phyloP scores from a whole-genome alignment of 2,797 vertebrate genomes.

The Parauchenoglanis ngamensis region DNA sequence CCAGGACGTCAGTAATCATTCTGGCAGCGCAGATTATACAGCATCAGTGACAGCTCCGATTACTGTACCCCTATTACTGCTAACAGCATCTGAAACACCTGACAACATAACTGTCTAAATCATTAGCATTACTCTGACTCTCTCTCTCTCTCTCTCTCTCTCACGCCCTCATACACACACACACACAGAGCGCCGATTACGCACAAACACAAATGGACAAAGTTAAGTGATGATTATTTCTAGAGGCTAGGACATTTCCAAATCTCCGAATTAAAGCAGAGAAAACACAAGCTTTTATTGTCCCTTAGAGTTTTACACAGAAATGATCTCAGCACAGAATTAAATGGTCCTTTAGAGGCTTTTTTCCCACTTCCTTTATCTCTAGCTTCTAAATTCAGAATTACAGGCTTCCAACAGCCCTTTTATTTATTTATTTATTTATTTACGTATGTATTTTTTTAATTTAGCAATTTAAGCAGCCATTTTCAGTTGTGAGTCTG shows the following conservation, averaged over 20 bases:
- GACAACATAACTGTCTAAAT: slow-evolving; percentile 36
- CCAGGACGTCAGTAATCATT: slow-evolving; percentile 35
- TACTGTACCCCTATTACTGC: slow-evolving; percentile 4
- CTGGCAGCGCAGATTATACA: slow-evolving; percentile 34
- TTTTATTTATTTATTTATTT: too few species aligned
- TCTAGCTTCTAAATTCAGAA: neutral
- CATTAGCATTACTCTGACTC: slow-evolving; percentile 3
- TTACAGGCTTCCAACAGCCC: neutral
- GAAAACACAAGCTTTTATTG: neutral
- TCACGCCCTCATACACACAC: neutral
- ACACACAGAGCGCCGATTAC: neutral
- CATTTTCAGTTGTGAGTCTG: too few species aligned
- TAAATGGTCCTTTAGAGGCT: neutral
- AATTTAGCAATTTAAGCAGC: too few species aligned
- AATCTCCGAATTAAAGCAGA: neutral
- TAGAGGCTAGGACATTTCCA: neutral
- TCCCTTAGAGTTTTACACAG: neutral
- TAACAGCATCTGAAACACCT: slow-evolving; percentile 41
- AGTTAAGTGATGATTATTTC: neutral
- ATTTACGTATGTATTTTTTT: too few species aligned
- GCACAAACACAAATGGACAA: neutral
- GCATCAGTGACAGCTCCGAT: neutral
- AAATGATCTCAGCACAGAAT: neutral
- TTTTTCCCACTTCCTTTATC: neutral
- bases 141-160: too few species aligned